phyloP scores from a whole-genome alignment of 2,797 vertebrate genomes.

The Arvicola amphibius region DNA sequence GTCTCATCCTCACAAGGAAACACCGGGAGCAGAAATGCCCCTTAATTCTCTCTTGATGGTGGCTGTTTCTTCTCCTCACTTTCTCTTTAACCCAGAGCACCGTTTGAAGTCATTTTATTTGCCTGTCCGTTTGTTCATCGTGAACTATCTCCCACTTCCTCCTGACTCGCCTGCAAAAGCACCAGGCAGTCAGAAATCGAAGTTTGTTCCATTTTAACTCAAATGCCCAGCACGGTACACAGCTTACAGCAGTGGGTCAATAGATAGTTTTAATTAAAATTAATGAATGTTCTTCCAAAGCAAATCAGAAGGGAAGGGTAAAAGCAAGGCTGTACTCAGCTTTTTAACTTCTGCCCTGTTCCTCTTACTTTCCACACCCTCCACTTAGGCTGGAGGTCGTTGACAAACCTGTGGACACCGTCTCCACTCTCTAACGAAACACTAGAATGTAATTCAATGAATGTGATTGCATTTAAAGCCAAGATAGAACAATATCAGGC shows the following conservation, averaged over 20 bases:
- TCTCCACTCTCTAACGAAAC: not conserved
- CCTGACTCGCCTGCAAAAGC: not conserved
- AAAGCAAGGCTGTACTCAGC: not conserved
- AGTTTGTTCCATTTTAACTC: not conserved
- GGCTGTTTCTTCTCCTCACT: not conserved
- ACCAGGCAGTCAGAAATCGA: not conserved
- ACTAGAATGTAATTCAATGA: not conserved
- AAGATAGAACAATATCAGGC: not conserved
- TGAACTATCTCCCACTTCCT: not conserved
- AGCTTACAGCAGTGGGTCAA: not conserved
- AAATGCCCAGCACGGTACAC: not conserved
- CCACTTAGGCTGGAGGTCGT: rapidly evolving
- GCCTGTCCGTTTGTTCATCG: not conserved
- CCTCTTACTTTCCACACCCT: not conserved
- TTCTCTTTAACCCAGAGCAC: constrained; percentile 5
- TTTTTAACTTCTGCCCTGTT: not conserved
- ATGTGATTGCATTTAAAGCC: not conserved
- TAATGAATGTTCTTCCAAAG: constrained; percentile 5
- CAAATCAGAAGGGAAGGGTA: not conserved
- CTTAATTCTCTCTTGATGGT: not conserved
- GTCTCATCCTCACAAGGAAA: not conserved
- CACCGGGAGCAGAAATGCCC: not conserved
- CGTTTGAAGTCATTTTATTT: constrained; percentile 4
- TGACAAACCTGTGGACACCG: not conserved
- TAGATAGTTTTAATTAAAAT: constrained; percentile 23